A percentile compares a stretch with the other conserved stretches of the same genome.
phyloP scores from a whole-genome alignment of 2,113 vertebrate species.

The Lanius ludovicianus region DNA sequence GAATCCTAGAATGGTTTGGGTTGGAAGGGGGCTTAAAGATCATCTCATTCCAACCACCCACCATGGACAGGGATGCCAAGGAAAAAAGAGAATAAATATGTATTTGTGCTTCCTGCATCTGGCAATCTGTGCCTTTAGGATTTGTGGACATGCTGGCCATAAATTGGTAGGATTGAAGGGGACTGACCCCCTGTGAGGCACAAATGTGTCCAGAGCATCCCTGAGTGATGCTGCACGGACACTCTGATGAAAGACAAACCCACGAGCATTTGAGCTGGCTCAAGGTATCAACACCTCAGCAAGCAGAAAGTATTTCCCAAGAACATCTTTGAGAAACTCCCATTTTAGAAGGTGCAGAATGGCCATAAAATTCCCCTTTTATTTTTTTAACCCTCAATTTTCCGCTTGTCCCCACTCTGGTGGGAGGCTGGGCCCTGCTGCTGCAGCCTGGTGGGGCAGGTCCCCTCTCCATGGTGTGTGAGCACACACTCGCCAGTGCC shows the following conservation, averaged over 20 bases:
- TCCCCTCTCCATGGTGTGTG: constrained; percentile 12
- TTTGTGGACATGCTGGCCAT: background rate
- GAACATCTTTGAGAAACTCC: background rate
- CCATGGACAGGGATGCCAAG: background rate
- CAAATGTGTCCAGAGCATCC: background rate
- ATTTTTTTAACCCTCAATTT: background rate
- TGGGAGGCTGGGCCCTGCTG: background rate
- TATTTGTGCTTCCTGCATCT: background rate
- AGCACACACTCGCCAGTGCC: background rate
- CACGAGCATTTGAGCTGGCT: background rate
- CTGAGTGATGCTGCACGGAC: background rate
- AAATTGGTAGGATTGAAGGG: background rate
- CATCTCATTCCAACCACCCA: background rate
- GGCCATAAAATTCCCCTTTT: background rate
- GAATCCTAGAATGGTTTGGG: background rate
- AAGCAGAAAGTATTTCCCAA: background rate
- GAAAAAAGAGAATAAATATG: background rate
- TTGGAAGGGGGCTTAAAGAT: background rate
- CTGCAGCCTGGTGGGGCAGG: background rate
- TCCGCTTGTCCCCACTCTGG: rapidly evolving
- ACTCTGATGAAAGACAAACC: background rate
- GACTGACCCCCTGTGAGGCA: background rate
- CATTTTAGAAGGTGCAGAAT: background rate
- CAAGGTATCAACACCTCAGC: background rate
- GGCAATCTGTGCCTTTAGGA: background rate